Percentiles rank a stretch among this genome's conserved stretches.
These are phyloP conservation scores for Drosophila orosa DNA, from an alignment of 1,140 invertebrate genomes.

Conservation along the genomic window DNA sequence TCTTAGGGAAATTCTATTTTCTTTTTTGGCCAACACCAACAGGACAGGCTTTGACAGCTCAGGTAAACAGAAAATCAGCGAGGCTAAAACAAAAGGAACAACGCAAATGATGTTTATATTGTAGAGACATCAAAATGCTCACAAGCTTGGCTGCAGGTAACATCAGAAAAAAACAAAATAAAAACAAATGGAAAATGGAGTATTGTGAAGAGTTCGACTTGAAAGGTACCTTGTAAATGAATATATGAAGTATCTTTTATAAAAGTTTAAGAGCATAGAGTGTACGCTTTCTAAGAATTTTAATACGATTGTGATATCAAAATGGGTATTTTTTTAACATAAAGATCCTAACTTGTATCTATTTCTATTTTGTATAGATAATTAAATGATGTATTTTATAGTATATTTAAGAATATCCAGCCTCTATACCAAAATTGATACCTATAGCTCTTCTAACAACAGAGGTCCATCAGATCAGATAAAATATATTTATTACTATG, in stretches of 20 bases:
- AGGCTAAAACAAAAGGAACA: constrained; percentile 76
- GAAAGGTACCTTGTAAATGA: constrained; percentile 1
- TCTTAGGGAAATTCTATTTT: constrained; percentile 42
- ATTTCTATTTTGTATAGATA: no score
- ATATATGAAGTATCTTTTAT: background rate
- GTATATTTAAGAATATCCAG: no score
- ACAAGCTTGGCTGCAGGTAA: constrained; percentile 32
- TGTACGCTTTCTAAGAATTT: background rate
- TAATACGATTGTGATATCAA: background rate
- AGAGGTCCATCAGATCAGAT: background rate
- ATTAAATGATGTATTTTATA: no score
- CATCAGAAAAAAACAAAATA: constrained; percentile 17
- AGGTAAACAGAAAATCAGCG: constrained; percentile 79
- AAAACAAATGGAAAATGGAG: background rate
- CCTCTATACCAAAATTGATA: background rate
- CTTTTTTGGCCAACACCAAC: background rate
- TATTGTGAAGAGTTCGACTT: background rate
- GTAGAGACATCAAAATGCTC: constrained; percentile 73
- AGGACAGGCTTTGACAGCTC: constrained; percentile 55
- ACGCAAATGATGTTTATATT: constrained; percentile 80
- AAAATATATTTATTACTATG: background rate
- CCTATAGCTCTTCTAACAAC: background rate
- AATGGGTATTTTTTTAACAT: background rate
- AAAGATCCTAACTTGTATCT: background rate
- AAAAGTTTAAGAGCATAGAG: background rate